These are phyloP conservation scores for Drosophila oshimai DNA, from an alignment of 1,140 invertebrate species.

Conservation along the genomic window DNA sequence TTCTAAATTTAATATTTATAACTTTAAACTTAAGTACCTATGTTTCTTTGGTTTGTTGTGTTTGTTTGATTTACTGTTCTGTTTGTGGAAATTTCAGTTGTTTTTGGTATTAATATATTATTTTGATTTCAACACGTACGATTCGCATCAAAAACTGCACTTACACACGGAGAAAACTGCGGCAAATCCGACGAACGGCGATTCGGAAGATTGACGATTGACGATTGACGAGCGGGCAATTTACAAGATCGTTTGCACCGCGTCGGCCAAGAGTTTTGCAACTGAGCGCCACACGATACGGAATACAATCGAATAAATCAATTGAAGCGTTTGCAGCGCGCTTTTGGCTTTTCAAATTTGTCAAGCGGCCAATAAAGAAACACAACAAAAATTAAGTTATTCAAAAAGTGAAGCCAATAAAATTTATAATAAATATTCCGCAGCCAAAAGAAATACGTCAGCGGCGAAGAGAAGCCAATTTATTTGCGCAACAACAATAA, in stretches of 20 bases:
- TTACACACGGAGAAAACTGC: slow-evolving; percentile 17
- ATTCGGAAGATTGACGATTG: slow-evolving; percentile 4
- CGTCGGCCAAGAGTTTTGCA: slow-evolving; percentile 44
- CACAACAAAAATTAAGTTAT: slow-evolving; percentile 55
- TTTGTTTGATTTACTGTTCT: too few species aligned
- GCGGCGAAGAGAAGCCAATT: slow-evolving; percentile 43
- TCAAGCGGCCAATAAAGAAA: slow-evolving; percentile 73
- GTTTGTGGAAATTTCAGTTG: background rate
- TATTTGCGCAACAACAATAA: slow-evolving; percentile 54
- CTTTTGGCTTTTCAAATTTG: slow-evolving; percentile 64
- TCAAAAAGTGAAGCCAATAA: slow-evolving; percentile 67
- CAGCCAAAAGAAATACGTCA: slow-evolving; percentile 35
- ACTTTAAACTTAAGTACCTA: too few species aligned
- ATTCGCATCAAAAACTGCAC: slow-evolving; percentile 4
- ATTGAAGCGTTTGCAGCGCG: slow-evolving; percentile 57
- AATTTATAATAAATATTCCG: slow-evolving; percentile 66
- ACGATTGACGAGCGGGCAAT: slow-evolving; percentile 26
- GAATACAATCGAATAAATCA: slow-evolving; percentile 76
- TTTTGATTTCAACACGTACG: slow-evolving; percentile 13
- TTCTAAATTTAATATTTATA: too few species aligned
- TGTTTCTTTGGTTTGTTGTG: too few species aligned
- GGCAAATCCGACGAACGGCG: background rate
- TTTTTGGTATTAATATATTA: background rate
- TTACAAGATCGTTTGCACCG: slow-evolving; percentile 64
- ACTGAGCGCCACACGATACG: slow-evolving; percentile 31